Percentiles rank a stretch among this genome's conserved stretches.
Conservation (phyloP, 1,140 invertebrate species). For the Sweltsa coloradensis region DNA sequence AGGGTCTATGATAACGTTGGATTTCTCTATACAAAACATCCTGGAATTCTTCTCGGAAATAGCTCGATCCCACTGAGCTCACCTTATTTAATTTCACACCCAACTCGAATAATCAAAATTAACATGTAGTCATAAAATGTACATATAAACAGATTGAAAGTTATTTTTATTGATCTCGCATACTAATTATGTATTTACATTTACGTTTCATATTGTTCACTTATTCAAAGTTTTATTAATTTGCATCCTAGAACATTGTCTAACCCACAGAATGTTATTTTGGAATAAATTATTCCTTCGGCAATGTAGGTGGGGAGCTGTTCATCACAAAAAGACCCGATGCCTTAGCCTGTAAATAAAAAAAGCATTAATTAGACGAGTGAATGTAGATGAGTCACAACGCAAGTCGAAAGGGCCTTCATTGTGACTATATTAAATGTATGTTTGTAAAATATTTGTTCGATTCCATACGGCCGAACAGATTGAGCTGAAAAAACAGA, state of each 20-base stretch:
- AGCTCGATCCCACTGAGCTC: slow-evolving; percentile 73
- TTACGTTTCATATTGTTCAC: neutral
- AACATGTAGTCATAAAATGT: neutral
- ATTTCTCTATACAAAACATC: slow-evolving; percentile 94
- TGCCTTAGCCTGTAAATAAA: slow-evolving; percentile 1
- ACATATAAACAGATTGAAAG: neutral
- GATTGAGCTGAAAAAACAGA: no score
- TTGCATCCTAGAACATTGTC: neutral
- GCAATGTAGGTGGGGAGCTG: neutral
- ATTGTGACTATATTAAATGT: neutral
- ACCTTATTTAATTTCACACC: neutral
- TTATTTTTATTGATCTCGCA: neutral
- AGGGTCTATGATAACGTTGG: slow-evolving; percentile 84
- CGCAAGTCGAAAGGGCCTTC: no score
- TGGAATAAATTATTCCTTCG: neutral
- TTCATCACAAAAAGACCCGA: neutral
- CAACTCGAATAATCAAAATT: neutral
- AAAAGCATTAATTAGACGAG: no score
- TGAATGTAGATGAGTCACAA: neutral
- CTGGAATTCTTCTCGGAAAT: slow-evolving; percentile 97
- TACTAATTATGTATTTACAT: neutral
- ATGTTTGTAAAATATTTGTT: no score
- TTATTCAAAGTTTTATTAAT: neutral
- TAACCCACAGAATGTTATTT: neutral
- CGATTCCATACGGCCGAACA: no score